These are phyloP conservation scores for Phoxinus dragarum DNA, from an alignment of 2,797 vertebrate species.

Conservation along the genomic window DNA sequence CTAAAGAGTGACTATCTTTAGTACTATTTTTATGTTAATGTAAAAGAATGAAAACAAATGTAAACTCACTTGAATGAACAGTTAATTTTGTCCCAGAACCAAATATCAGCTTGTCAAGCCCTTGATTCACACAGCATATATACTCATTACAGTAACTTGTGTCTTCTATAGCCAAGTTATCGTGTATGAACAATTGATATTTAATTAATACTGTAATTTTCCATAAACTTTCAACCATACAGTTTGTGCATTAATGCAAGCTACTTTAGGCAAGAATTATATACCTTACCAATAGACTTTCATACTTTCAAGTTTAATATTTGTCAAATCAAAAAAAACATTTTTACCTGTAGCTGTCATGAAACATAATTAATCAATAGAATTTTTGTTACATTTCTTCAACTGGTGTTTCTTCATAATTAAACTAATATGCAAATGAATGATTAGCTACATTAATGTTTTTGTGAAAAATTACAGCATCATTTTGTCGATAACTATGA, in stretches of 20 bases:
- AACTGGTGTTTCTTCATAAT: not conserved
- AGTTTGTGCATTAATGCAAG: not conserved
- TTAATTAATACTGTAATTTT: not conserved
- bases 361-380: not conserved
- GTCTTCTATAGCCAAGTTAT: too few relatives aligned
- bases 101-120: not conserved
- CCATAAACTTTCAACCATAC: not conserved
- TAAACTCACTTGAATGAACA: conserved; percentile 33
- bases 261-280: not conserved
- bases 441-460: not conserved
- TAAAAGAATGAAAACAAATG: not conserved
- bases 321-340: not conserved
- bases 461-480: not conserved
- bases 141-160: conserved; percentile 19
- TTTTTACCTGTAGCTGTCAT: not conserved
- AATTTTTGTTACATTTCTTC: not conserved
- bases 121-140: conserved; percentile 60
- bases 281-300: not conserved
- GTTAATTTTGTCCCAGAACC: conserved; percentile 41
- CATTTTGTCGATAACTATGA: not conserved
- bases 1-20: not conserved
- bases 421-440: not conserved
- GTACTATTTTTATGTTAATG: not conserved
- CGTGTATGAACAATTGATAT: not conserved
- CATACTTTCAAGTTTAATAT: not conserved